Conservation (phyloP, 2,113 vertebrate genomes). For the Mola mola region DNA sequence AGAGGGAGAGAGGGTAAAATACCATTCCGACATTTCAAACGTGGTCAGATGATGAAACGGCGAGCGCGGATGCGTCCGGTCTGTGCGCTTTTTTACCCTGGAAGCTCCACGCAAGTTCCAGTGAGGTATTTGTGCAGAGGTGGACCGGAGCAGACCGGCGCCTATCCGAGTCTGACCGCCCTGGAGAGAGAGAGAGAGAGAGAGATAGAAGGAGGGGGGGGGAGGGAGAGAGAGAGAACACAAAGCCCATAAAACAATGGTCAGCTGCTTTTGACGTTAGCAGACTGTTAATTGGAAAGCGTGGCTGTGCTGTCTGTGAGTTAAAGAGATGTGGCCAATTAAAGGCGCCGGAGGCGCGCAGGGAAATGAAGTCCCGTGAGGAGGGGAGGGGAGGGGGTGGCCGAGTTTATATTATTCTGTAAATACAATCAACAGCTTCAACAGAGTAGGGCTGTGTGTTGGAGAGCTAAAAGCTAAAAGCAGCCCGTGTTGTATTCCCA, state of each 20-base stretch:
- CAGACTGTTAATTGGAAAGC: slow-evolving; percentile 79
- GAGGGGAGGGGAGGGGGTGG: slow-evolving; percentile 58
- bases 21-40: slow-evolving; percentile 80
- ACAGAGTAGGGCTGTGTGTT: slow-evolving; percentile 66
- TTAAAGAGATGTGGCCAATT: slow-evolving; percentile 74
- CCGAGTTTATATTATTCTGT: slow-evolving; percentile 72
- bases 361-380: slow-evolving; percentile 45
- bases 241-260: slow-evolving; percentile 79
- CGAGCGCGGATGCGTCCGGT: slow-evolving; percentile 58
- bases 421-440: slow-evolving; percentile 73
- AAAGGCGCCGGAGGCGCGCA: slow-evolving; percentile 58
- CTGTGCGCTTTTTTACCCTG: slow-evolving; percentile 61
- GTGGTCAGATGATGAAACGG: slow-evolving; percentile 74
- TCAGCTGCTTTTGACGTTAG: slow-evolving; percentile 80
- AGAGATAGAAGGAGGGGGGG: background rate
- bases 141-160: slow-evolving; percentile 78
- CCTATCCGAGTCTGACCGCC: slow-evolving; percentile 79
- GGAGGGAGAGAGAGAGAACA: slow-evolving; percentile 40
- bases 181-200: slow-evolving; percentile 34
- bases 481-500: slow-evolving; percentile 56
- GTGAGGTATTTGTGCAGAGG: slow-evolving; percentile 78
- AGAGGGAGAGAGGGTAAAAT: slow-evolving; percentile 60
- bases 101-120: slow-evolving; percentile 76
- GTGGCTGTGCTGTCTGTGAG: slow-evolving; percentile 56
- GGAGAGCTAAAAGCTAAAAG: slow-evolving; percentile 53